Conservation (phyloP, 2,888 invertebrate genomes). For the Cheilosia vulpina region DNA sequence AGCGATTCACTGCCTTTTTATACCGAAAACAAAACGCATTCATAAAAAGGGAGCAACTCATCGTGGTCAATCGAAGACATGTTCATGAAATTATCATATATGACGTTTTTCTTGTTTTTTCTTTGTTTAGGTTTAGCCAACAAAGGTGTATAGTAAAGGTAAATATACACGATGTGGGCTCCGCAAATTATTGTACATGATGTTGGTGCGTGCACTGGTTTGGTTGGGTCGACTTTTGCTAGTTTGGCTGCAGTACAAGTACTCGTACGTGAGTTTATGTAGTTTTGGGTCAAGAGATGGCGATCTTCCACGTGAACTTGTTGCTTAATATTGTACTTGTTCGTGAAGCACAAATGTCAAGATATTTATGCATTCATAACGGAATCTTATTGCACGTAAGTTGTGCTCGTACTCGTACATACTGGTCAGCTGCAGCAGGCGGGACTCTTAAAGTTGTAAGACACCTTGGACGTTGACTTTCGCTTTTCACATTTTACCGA, state of each 20-base stretch:
- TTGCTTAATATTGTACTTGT: not conserved
- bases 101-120: constrained; percentile 18
- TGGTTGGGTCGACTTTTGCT: not conserved
- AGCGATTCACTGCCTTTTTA: constrained; percentile 56
- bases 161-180: constrained; percentile 25
- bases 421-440: too few relatives aligned
- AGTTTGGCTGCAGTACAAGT: constrained; percentile 34
- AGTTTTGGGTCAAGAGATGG: constrained; percentile 52
- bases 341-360: not conserved
- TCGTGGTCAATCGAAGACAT: constrained; percentile 55
- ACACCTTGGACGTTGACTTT: too few relatives aligned
- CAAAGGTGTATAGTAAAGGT: constrained; percentile 27
- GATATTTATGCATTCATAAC: not conserved
- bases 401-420: too few relatives aligned
- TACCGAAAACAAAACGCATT: constrained; percentile 55
- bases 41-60: constrained; percentile 17
- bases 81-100: constrained; percentile 16
- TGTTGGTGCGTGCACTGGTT: constrained; percentile 6
- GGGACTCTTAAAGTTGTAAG: too few relatives aligned
- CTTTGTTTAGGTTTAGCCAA: constrained; percentile 10
- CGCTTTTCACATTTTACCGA: too few relatives aligned
- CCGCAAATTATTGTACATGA: constrained; percentile 39
- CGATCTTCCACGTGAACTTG: constrained; percentile 25
- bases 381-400: too few relatives aligned
- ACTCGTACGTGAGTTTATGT: constrained; percentile 14